These are phyloP conservation scores for Poeciliopsis turneri DNA, from an alignment of 2,797 vertebrate genomes.

Conservation along the genomic window DNA sequence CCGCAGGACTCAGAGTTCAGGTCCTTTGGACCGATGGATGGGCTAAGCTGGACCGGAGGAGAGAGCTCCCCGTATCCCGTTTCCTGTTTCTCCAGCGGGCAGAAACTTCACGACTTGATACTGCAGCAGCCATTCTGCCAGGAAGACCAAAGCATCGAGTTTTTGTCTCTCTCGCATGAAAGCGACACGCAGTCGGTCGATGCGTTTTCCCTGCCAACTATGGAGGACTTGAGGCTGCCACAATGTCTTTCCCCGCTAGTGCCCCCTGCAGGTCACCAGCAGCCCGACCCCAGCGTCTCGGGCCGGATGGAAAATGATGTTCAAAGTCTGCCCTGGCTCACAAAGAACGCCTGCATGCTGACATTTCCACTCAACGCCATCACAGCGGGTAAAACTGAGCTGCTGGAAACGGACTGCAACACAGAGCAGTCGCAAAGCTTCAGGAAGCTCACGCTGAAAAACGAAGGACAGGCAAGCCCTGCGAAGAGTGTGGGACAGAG, in stretches of 20 bases:
- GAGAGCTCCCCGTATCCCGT: not conserved
- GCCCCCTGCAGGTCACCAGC: not conserved
- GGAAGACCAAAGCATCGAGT: slow-evolving; percentile 1
- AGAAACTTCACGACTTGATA: slow-evolving; percentile 20
- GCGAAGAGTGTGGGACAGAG: not conserved
- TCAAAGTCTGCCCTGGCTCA: slow-evolving; percentile 42
- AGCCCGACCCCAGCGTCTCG: not conserved
- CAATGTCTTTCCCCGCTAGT: slow-evolving; percentile 72
- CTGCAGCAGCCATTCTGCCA: not conserved
- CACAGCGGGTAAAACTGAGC: not conserved
- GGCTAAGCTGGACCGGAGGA: not conserved
- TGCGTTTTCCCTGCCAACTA: slow-evolving; percentile 2
- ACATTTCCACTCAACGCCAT: slow-evolving; percentile 48
- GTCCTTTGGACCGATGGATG: not conserved
- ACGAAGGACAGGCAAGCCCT: not conserved
- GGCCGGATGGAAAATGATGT: not conserved
- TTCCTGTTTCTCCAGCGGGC: not conserved
- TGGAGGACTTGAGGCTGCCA: slow-evolving; percentile 63
- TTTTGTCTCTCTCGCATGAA: slow-evolving; percentile 10
- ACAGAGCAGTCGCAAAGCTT: not conserved
- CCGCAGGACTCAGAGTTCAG: not conserved
- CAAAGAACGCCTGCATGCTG: slow-evolving; percentile 20
- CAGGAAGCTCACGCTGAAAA: not conserved
- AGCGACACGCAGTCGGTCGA: not conserved
- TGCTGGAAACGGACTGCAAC: not conserved